Evolutionary conservation across 2,113 vertebrate species (phyloP), one percentile per base, ranked within the genome.

Genomic region (Nansenia antarctica): DNA sequence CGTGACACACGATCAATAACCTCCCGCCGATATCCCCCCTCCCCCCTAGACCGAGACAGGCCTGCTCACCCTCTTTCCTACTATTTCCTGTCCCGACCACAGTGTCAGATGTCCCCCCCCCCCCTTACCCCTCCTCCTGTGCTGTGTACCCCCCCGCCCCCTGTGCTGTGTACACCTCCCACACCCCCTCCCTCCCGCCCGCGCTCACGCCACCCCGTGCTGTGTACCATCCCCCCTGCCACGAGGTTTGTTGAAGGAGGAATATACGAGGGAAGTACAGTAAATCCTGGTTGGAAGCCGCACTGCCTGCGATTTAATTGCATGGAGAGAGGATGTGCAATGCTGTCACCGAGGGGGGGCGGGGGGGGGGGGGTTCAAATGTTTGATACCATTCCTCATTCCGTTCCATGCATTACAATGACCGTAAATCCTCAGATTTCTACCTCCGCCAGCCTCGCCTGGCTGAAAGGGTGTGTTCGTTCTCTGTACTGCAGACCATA

Each of bases 1-100:
- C 62, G 47, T 67, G 82, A 68, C 76, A 69, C 45, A 59, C 72
- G 81, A 82, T 91, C 86, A n/a, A 90, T 90, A 73, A 73, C 64
- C 80, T 52, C 76, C 79, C 79, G 32, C n/a, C 71, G 72, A 54
- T 61, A 63, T 24, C 12, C 32, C 55, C 45, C 18, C 60, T 61
- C 26, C 6, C 54, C 1, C 32, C 26, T 31, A 57, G 59, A 22
- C 68, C 77, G 49, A 34, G 39, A 30, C 35, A n/a, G 12, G n/a
- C 57, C 54, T 2, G 3, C 26, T 31, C 7, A 27, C 12, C 32
- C 4, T 20, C 24, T 14, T 42, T 27, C 3, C 55, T 49, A 14
- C 18, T n/a, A 20, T 74, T 76, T 67, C 65, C 70, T 59, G 62
- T 72, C 22, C 31, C 34, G 60, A 60, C 67, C 37, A 34, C 3